Evolutionary conservation across 2,797 vertebrate genomes (phyloP), one percentile per base, ranked within the genome.

Genomic region (Trichosurus vulpecula): DNA sequence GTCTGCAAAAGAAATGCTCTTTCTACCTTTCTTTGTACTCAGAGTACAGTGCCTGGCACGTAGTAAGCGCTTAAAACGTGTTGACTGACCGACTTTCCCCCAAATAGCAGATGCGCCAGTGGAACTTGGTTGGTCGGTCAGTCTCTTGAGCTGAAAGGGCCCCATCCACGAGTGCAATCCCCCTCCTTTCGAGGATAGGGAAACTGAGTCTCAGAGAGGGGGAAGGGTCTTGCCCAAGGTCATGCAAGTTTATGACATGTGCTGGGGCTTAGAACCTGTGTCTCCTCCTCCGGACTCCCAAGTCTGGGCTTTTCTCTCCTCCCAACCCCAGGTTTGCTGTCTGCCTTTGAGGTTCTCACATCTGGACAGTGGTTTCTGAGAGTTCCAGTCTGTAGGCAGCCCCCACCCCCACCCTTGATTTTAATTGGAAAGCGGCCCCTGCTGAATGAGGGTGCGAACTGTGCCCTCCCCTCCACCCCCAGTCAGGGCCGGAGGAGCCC

Each of bases 401-500:
- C 41, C 74, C 74, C 22, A 27, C n/a, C 74, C 74, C 74, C 41
- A 51, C 74, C 41, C 41, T 11, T 47, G 74, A 47, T 87, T 87
- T 87, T 87, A 87, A 87, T 87, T 87, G 74, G 74, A 51, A 87
- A 87, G 41, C 13, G 74, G 97, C 92, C 92, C 12, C 54, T 0
- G 13, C 52, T 31, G 53, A 16, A 93, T 92, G 2, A 91, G 92
- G 12, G 2, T 55, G 41, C 8, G 74, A 47, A 87, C 41, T 51
- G 41, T 1, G 66, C 25, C 41, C 41, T 11, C 74, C 19, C 22
- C 66, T 66, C 66, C 66, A 41, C 4, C 41, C 74, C 74, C 66
- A 3, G 74, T 27, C 41, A 8, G 41, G 41, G 41, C 74, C 74
- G 9, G 74, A 22, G 41, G 0, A 87, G 22, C 22, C 12, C 74